Evolutionary conservation across 2,113 vertebrate species (phyloP).

Genomic region (Ophthalmolycus amberensis): DNA sequence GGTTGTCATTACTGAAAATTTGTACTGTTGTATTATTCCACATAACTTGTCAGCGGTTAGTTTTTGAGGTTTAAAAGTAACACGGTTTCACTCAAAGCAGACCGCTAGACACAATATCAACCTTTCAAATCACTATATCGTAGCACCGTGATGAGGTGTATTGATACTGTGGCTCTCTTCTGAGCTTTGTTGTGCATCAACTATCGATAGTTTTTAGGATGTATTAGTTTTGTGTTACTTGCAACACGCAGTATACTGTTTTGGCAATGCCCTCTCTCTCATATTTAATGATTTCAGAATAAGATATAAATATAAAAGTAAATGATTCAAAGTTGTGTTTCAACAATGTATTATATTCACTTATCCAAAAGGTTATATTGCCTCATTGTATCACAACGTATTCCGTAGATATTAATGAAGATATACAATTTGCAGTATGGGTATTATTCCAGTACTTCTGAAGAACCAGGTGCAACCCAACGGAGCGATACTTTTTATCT

Average conservation of each 20-base stretch:
- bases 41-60: not conserved
- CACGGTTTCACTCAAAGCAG: not conserved
- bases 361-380: not conserved
- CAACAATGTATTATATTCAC: not conserved
- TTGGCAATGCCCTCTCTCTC: not conserved
- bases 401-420: not conserved
- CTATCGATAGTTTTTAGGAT: too few species aligned
- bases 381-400: not conserved
- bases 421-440: not conserved
- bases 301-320: not conserved
- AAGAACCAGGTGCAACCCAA: slow-evolving; percentile 30
- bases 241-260: not conserved
- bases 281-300: not conserved
- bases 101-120: not conserved
- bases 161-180: too few species aligned
- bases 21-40: not conserved
- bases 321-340: not conserved
- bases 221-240: not conserved
- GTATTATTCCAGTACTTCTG: not conserved
- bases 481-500: slow-evolving; percentile 45
- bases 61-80: too few species aligned
- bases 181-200: too few species aligned
- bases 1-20: not conserved
- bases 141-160: not conserved
- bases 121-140: not conserved